phyloP scores from a whole-genome alignment of 2,797 vertebrate species.

The Monodelphis domestica region DNA sequence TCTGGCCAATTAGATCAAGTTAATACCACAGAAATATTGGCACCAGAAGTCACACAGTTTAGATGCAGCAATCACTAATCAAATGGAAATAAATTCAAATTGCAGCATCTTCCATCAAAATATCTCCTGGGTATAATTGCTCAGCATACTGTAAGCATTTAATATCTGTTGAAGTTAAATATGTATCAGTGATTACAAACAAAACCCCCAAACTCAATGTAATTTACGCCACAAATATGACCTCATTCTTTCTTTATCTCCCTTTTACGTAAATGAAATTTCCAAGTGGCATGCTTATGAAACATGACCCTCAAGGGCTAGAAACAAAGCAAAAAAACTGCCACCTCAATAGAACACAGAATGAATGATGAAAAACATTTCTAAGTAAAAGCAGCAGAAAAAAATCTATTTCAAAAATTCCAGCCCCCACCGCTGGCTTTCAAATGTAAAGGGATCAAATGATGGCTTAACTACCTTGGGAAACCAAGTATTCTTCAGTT shows the following conservation, averaged over 20 bases:
- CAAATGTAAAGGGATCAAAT: neutral
- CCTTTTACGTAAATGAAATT: neutral
- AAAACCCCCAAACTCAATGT: neutral
- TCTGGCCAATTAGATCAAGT: neutral
- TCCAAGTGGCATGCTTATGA: neutral
- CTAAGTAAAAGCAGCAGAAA: neutral
- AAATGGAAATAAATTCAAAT: neutral
- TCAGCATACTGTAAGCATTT: neutral
- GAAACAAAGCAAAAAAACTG: neutral
- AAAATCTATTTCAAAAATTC: neutral
- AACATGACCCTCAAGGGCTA: neutral
- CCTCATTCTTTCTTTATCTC: neutral
- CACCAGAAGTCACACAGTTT: neutral
- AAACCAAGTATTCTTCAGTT: neutral
- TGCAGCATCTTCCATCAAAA: neutral
- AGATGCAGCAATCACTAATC: neutral
- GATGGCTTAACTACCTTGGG: neutral
- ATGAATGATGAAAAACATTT: neutral
- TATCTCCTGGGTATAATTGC: neutral
- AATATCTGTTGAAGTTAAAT: neutral
- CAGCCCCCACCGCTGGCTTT: neutral
- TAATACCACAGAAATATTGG: neutral
- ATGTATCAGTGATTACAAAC: neutral
- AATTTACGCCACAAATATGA: neutral
- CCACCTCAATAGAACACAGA: neutral